Evolutionary conservation across 2,797 vertebrate genomes (phyloP), one percentile per base, ranked within the genome.

Genomic region (Peromyscus eremicus): DNA sequence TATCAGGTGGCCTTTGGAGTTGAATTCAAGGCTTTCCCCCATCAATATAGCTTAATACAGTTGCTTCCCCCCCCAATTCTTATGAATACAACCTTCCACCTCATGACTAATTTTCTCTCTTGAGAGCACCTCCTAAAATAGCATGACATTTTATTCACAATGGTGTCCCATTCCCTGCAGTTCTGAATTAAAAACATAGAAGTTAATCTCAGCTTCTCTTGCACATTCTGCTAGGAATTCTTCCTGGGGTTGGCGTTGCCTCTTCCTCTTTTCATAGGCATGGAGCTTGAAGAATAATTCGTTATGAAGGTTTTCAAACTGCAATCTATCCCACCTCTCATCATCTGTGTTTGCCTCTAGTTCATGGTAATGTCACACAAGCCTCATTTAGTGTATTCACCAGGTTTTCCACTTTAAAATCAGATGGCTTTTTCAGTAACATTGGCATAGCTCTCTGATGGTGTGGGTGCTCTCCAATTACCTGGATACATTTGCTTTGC

Each of bases 371-470:
- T 84, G 80, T n/a, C 77, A 75, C 29, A 68, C 0, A 2, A 92
- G 46, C 52, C 6, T 82, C 57, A 27, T 16, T 91, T 95, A 94
- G 40, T 80, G 70, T 27, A 64, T 21, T 85, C 62, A 49, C 37
- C 49, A 86, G 43, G 0, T 88, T 92, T 94, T 76, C 40, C 66
- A 89, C 21, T 71, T 91, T 90, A 89, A 86, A 97, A 84, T 82
- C 84, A 70, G 25, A 62, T 75, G 66, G 16, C 52, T 40, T 25
- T 43, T 32, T 55, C 21, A 64, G 62, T 29, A 92, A 57, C 29
- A 75, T 77, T n/a, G 12, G n/a, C 64, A 68, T 62, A 94, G 37
- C 32, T 68, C 49, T 91, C 17, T 90, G 57, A 92, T 60, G 89
- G 16, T 13, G n/a, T 73, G 89, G 40, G 34, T 4, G 1, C 25